Conservation (phyloP, 2,113 vertebrate species). For the Anguilla rostrata region DNA sequence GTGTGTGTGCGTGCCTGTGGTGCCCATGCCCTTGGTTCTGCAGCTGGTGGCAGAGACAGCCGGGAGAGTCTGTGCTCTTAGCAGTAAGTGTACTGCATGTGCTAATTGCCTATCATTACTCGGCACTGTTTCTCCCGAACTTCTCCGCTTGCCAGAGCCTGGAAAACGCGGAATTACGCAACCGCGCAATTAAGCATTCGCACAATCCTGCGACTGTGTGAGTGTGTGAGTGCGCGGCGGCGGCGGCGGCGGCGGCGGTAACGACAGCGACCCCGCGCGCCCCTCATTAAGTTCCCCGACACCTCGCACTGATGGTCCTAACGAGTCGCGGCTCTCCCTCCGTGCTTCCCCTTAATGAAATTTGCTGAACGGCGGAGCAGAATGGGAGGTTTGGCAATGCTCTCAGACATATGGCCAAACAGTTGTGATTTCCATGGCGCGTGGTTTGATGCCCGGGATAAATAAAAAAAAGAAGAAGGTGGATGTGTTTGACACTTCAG, state of each 20-base stretch:
- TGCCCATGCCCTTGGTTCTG: not conserved
- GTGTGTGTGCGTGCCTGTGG: too few species aligned
- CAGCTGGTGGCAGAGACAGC: not conserved
- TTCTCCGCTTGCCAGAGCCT: not conserved
- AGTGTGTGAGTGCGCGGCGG: not conserved
- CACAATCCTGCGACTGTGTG: not conserved
- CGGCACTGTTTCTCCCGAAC: conserved; percentile 3
- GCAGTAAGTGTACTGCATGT: conserved; percentile 30
- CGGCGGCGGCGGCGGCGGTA: too few species aligned
- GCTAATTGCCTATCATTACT: not conserved
- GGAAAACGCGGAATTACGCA: not conserved
- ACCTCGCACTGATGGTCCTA: conserved; percentile 85
- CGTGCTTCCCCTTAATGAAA: conserved; percentile 88
- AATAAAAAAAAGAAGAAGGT: conserved; percentile 49
- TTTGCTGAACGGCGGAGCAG: conserved; percentile 86
- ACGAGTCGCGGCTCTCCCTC: conserved; percentile 80
- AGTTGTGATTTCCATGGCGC: conserved; percentile 86
- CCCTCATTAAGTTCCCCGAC: conserved; percentile 66
- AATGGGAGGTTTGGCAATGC: conserved; percentile 85
- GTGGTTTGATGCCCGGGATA: conserved; percentile 64
- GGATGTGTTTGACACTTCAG: conserved; percentile 68
- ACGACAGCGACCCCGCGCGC: conserved; percentile 40
- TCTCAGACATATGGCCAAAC: conserved; percentile 88
- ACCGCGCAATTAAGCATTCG: conserved; percentile 9
- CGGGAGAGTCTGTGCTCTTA: conserved; percentile 24